Evolutionary conservation across 2,888 invertebrate species (phyloP), one percentile per base, ranked within the genome.

Genomic region (Cybosia mesomella): DNA sequence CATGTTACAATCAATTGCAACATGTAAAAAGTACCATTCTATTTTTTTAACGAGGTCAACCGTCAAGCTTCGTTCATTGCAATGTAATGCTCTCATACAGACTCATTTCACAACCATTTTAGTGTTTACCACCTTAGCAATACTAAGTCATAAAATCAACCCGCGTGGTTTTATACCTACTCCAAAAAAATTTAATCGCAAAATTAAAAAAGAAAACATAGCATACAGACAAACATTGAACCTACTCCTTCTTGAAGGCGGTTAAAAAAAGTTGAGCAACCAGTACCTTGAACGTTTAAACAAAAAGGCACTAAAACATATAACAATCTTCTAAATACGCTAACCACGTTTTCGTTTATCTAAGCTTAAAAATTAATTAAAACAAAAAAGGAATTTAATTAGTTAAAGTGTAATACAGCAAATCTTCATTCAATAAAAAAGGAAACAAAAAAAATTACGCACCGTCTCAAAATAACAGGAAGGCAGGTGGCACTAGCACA

Each of bases 381-480:
- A 43, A 13, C 15, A 59, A 59, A 36, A 39, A 61, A 62, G 15
- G 15, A 62, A 1, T 1, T 39, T 18, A 66, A 77, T 68, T 71
- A 68, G 55, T 32, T 72, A 77, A 80, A 68, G 70, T 78, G 78
- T 58, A 39, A 66, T 49, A 67, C 83, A 83, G 74, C 75, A 82
- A 82, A 71, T n/a, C 32, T 58, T 68, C 69, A 32, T 28, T 39
- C 66, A 66, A 21, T 32, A 34, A 66, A 72, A 70, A 68, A 71
- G 68, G 74, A 71, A 78, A n/a, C n/a, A n/a, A 43, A 15, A 49
- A 49, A n/a, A 49, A 49, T 49, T 49, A 43, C 18, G 49, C n/a
- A 49, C n/a, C n/a, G n/a, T 49, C 8, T 58, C 55, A 70, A 63
- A 70, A 68, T 74, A 28, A 28, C 28, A 4, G 69, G 76, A 21